Evolutionary conservation across 2,888 invertebrate genomes (phyloP).

Genomic region (Pogonocherus hispidulus): DNA sequence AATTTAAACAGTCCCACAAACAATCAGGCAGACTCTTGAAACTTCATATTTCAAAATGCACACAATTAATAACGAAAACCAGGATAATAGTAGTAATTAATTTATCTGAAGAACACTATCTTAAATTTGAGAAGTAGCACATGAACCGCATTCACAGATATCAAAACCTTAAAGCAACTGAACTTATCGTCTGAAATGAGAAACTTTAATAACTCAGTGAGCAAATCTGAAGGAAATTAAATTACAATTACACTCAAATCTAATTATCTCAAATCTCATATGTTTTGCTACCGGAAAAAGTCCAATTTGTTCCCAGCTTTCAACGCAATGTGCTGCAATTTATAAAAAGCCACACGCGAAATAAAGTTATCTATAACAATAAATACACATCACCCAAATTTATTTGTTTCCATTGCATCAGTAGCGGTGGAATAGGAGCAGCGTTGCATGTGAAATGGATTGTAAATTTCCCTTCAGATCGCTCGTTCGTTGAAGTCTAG

Average conservation of each 20-base stretch:
- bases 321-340: constrained; percentile 5
- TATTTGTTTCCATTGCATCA: constrained; percentile 11
- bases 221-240: constrained; percentile 5
- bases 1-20: too few species aligned
- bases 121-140: background rate
- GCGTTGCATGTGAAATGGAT: constrained; percentile 1
- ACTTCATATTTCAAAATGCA: background rate
- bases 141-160: background rate
- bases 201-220: background rate
- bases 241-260: background rate
- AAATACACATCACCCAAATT: constrained; percentile 3
- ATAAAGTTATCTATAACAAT: constrained; percentile 13
- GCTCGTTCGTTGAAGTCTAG: background rate
- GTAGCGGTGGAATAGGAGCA: background rate
- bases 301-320: background rate
- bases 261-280: background rate
- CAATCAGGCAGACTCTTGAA: background rate
- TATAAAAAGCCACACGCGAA: background rate
- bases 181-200: background rate
- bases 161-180: background rate
- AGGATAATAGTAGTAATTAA: background rate
- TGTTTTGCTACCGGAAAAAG: background rate
- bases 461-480: constrained; percentile 12
- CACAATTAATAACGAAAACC: background rate
- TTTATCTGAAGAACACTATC: background rate